Conservation (phyloP, 2,888 invertebrate genomes). For the Drosophila macrospina region DNA sequence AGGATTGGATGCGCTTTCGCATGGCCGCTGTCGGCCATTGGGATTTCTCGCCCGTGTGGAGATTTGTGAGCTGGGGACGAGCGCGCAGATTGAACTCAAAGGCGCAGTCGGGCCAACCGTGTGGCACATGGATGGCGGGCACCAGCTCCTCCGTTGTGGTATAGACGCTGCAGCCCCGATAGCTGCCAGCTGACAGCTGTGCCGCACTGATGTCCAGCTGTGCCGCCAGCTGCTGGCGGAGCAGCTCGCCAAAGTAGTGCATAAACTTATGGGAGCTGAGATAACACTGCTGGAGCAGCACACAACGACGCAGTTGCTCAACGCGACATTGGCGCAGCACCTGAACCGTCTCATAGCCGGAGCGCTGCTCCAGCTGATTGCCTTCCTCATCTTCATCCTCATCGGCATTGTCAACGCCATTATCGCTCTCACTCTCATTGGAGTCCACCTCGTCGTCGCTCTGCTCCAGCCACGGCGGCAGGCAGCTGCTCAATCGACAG, state of each 20-base stretch:
- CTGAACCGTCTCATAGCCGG: conserved; percentile 75
- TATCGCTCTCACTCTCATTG: conserved; percentile 11
- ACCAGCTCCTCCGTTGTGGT: conserved; percentile 89
- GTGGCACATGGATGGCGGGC: conserved; percentile 87
- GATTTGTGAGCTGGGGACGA: conserved; percentile 87
- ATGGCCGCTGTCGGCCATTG: conserved; percentile 90
- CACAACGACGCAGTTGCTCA: conserved; percentile 67
- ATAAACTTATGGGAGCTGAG: conserved; percentile 89
- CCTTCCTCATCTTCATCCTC: conserved; percentile 35
- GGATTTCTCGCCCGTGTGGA: conserved; percentile 87
- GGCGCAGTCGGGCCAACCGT: conserved; percentile 89
- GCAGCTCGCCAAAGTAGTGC: conserved; percentile 88
- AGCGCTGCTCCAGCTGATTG: not conserved
- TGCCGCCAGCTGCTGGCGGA: conserved; percentile 87
- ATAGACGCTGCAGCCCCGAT: conserved; percentile 89
- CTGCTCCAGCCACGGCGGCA: conserved; percentile 68
- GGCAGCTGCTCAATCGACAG: conserved; percentile 72
- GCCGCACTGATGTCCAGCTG: conserved; percentile 87
- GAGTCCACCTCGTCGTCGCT: conserved; percentile 64
- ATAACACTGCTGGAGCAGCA: conserved; percentile 77
- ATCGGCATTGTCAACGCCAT: too few relatives aligned
- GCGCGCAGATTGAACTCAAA: conserved; percentile 89
- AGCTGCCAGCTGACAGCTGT: conserved; percentile 87
- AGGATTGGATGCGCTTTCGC: conserved; percentile 88
- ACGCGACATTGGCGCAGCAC: conserved; percentile 67